Base-by-base conservation (phyloP, 2,113 vertebrate species). In the Eudorcas thomsonii region DNA sequence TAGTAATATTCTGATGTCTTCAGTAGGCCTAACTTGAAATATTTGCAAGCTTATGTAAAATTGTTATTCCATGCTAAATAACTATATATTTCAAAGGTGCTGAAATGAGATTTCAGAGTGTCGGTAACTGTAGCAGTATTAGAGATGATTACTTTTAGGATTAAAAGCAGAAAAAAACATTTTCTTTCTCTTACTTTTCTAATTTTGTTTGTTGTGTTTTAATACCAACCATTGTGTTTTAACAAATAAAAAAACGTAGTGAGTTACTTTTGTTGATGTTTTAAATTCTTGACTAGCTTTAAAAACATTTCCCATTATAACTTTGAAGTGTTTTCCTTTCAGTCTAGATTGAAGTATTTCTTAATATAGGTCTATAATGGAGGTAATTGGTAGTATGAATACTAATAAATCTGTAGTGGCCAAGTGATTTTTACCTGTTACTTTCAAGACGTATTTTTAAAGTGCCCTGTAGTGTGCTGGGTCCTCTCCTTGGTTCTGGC, bases 11-110 rank as follows among this genome's bases (percentile, higher is more conserved):
- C 26, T 81, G 43, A 52, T 74, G 59, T 94, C 54, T 87, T 88
- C 26, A 94, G 6, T 39, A 33, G 64, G n/a, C 77, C 60, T 86
- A 55, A 94, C 28, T 84, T 84, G 90, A 96, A 93, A 84, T 91
- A 88, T 57, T 45, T 93, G 74, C 43, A 96, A 54, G 33, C 39
- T 84, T 96, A 14, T 67, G 48, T 67, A n/a, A 88, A 45, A 89
- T 33, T 59, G 26, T 67, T 93, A 60, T 88, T 87, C 92, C 48
- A 78, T 93, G 23, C 33, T 92, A 93, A 96, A 92, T 88, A 96
- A 90, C 92, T 87, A 89, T 67, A 25, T 77, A 77, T 87, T 92
- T 97, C 67, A 94, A 67, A 97, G 78, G 64, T 83, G 90, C 83
- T 48, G 10, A 71, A 95, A 81, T 81, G 55, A 23, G 67, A 71